Evolutionary conservation across 2,113 vertebrate genomes (phyloP).

Genomic region (Aythya baeri): DNA sequence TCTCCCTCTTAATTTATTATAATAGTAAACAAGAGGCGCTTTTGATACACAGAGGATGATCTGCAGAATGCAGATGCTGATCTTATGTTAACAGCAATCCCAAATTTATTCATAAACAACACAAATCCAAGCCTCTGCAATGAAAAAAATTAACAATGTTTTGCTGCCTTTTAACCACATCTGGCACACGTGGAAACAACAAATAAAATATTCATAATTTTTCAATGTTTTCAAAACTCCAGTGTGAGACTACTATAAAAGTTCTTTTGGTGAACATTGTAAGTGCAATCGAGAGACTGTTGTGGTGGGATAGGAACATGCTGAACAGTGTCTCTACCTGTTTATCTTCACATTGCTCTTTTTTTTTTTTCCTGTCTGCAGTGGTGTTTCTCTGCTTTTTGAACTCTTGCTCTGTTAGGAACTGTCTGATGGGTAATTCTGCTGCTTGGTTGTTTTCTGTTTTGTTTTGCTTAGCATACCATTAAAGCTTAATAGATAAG

Average conservation of each 20-base stretch:
- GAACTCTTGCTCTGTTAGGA: neutral
- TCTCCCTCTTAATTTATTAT: neutral
- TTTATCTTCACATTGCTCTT: neutral
- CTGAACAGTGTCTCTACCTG: neutral
- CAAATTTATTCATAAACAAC: neutral
- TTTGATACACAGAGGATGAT: neutral
- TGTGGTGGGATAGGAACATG: neutral
- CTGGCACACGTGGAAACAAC: neutral
- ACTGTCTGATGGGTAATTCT: neutral
- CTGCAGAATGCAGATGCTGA: neutral
- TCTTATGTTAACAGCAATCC: neutral
- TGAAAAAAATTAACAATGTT: neutral
- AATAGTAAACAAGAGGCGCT: neutral
- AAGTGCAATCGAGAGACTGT: rapidly evolving
- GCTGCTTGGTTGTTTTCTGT: neutral
- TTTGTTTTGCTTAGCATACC: rapidly evolving
- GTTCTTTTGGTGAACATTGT: neutral
- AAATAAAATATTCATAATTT: neutral
- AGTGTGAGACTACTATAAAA: neutral
- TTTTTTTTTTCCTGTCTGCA: neutral
- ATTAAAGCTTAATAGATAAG: neutral
- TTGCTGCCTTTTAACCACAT: neutral
- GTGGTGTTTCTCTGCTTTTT: neutral
- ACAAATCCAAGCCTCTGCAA: neutral
- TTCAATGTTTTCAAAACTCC: neutral